Evolutionary conservation across 1,140 invertebrate genomes (phyloP).

Genomic region (Camponotus vicinus): DNA sequence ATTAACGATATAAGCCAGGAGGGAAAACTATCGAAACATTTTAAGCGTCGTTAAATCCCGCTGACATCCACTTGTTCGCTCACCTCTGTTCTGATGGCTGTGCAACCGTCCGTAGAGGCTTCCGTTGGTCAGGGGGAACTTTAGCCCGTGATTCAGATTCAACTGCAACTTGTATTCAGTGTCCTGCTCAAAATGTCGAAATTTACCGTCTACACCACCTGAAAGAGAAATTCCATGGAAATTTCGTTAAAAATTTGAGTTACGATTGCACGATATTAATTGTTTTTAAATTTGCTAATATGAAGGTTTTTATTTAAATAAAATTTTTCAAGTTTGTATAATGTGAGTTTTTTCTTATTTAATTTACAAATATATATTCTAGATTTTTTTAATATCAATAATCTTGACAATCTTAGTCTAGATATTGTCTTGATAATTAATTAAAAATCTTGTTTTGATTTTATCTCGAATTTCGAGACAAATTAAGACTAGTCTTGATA

Average conservation of each 20-base stretch:
- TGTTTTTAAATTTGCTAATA: no score
- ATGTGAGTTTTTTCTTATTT: no score
- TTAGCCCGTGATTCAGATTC: conserved; percentile 84
- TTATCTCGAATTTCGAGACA: no score
- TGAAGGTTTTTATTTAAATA: no score
- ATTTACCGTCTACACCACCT: conserved; percentile 88
- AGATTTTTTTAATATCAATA: no score
- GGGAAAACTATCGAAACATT: conserved; percentile 26
- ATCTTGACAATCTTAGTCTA: no score
- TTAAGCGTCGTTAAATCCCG: conserved; percentile 34
- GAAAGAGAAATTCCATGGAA: conserved; percentile 63
- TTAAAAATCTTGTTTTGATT: background rate
- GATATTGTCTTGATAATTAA: background rate
- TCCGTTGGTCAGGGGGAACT: conserved; percentile 89
- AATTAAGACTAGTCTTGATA: no score
- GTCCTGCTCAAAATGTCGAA: conserved; percentile 86
- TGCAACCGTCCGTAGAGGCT: conserved; percentile 86
- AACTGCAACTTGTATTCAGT: conserved; percentile 82
- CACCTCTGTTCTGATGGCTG: conserved; percentile 82
- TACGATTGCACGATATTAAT: no score
- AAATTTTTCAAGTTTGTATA: no score
- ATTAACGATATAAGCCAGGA: conserved; percentile 40
- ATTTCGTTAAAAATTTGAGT: conserved; percentile 1
- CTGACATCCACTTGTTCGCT: conserved; percentile 54
- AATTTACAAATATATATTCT: no score